These are phyloP conservation scores for Kryptolebias ocellatus DNA, from an alignment of 2,797 vertebrate species.

Conservation along the genomic window DNA sequence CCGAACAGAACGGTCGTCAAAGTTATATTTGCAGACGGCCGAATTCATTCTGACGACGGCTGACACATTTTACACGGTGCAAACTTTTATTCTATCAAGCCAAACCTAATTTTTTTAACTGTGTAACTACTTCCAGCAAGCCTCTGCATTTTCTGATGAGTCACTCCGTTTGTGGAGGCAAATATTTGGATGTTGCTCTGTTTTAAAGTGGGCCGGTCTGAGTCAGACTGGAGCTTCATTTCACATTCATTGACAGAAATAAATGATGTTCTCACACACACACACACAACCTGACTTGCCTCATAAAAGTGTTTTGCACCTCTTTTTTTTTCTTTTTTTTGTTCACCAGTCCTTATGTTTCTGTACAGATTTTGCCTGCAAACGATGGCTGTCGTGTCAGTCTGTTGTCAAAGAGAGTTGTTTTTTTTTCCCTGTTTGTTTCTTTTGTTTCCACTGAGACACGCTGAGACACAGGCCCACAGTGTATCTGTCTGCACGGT, in stretches of 20 bases:
- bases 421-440: conserved; percentile 15
- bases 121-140: neutral
- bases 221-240: neutral
- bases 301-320: neutral
- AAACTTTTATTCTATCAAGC: too few species aligned
- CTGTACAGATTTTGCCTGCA: conserved; percentile 28
- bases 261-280: too few species aligned
- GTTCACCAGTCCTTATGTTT: neutral
- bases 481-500: conserved; percentile 69
- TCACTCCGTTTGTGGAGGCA: neutral
- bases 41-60: too few species aligned
- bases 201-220: neutral
- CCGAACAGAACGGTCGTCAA: too few species aligned
- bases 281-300: neutral
- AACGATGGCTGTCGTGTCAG: conserved; percentile 7
- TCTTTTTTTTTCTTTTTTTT: neutral
- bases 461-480: conserved; percentile 58
- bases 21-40: too few species aligned
- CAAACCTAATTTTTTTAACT: too few species aligned
- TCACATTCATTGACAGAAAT: neutral
- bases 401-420: conserved; percentile 3
- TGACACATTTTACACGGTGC: too few species aligned
- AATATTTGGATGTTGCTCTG: neutral
- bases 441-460: conserved; percentile 45
- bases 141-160: neutral